Base-by-base conservation (phyloP, 2,888 invertebrate genomes). In the Gibbula magus region DNA sequence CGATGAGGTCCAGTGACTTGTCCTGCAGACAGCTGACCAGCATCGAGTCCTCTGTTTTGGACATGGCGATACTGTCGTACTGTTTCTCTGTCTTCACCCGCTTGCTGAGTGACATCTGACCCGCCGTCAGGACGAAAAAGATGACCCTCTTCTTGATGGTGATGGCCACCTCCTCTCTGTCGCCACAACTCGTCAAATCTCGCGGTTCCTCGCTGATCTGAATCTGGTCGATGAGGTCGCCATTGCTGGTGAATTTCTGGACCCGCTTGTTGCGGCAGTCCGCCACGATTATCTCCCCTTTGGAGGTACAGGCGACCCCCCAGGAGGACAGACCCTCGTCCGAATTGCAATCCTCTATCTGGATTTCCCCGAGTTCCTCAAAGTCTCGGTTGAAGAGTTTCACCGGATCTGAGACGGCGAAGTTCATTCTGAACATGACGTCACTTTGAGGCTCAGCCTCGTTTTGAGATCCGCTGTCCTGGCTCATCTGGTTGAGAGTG, bases 241-340 rank as follows among this genome's bases (percentile, higher is more conserved):
- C 90, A 51, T 82, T 84, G 80, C 86, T 88, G 81, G 86, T 85
- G 79, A 89, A 90, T 78, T 90, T 90, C 79, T 90, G 90, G 66
- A 90, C 86, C 8, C 87, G 77, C 54, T 86, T 88, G 83, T 89
- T 89, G 35, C 87, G 86, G 75, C 89, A 87, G 80, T 90, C 90
- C 8, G 87, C 88, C 2, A 90, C 89, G 29, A 90, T 86, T 51
- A 90, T 89, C 52, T 90, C 89, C 66, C 89, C 89, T n/a, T 82
- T 82, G 25, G 86, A 79, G 0, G 88, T 89, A 75, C 89, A 89
- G 7, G 89, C 84, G 16, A 90, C 89, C 0, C 89, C 90, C 89
- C 90, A 89, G 1, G 84, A 84, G 1, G 87, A 86, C 22, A 88
- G 75, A 1, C 88, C 88, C 10, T 86, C 86, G 32, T 88, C 88